Evolutionary conservation across 2,797 vertebrate species (phyloP).

Genomic region (Helarctos malayanus): DNA sequence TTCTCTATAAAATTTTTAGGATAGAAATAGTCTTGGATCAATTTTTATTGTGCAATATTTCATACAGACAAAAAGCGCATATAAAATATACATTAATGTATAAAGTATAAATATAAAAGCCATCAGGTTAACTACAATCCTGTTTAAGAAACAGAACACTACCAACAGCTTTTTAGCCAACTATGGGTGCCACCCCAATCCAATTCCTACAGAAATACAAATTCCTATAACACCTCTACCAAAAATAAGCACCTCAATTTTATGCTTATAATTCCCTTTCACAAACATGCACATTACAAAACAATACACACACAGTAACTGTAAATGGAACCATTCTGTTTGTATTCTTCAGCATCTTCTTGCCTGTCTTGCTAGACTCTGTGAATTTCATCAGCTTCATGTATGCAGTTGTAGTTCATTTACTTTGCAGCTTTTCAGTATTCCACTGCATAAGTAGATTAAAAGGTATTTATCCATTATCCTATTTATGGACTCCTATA

Average conservation of each 20-base stretch:
- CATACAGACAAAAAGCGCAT: background rate
- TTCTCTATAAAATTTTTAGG: background rate
- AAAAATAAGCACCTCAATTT: background rate
- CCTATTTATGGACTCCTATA: background rate
- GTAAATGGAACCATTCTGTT: background rate
- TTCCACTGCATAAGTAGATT: background rate
- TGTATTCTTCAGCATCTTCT: background rate
- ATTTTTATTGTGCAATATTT: background rate
- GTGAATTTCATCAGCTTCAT: background rate
- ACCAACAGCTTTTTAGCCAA: background rate
- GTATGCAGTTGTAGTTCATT: background rate
- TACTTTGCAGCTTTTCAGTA: background rate
- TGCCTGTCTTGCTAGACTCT: background rate
- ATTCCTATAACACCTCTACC: background rate
- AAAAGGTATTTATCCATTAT: background rate
- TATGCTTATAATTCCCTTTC: conserved; percentile 18
- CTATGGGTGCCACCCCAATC: background rate
- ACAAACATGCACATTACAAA: background rate
- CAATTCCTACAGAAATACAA: background rate
- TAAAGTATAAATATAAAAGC: background rate
- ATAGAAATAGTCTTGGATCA: background rate
- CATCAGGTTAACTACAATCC: background rate
- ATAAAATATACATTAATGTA: background rate
- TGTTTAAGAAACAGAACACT: background rate
- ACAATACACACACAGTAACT: background rate